These are phyloP conservation scores for Venusia cambrica DNA, from an alignment of 2,888 invertebrate genomes.

Conservation along the genomic window DNA sequence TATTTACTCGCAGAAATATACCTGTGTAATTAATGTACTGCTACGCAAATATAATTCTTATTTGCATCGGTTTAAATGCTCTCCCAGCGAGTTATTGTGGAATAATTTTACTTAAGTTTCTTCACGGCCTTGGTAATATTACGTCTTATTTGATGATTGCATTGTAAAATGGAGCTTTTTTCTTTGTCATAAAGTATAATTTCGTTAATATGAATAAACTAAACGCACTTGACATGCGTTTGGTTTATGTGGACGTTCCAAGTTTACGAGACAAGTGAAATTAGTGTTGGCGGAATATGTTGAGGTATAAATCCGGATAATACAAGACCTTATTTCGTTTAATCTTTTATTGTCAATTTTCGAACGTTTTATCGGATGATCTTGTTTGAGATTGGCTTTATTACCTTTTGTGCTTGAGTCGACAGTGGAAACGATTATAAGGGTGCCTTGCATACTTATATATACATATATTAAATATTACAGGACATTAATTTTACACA, in stretches of 20 bases:
- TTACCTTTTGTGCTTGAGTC: not conserved
- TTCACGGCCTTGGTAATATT: conserved; percentile 25
- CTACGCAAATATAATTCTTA: conserved; percentile 21
- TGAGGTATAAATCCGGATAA: conserved; percentile 20
- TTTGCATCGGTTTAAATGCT: conserved; percentile 21
- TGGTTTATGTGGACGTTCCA: conserved; percentile 43
- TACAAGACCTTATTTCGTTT: conserved; percentile 17
- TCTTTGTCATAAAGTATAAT: conserved; percentile 9
- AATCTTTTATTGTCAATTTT: conserved; percentile 19
- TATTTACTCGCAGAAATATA: conserved; percentile 17
- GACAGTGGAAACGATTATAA: no score
- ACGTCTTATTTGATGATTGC: conserved; percentile 18
- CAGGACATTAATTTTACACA: no score
- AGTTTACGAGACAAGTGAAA: conserved; percentile 42
- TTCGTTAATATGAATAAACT: conserved; percentile 9
- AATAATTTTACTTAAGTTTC: conserved; percentile 25
- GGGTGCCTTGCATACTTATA: no score
- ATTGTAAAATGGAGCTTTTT: conserved; percentile 25
- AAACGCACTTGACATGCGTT: conserved; percentile 33
- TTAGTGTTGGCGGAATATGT: conserved; percentile 33
- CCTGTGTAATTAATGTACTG: conserved; percentile 18
- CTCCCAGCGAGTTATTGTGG: conserved; percentile 20
- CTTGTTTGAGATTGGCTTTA: conserved; percentile 8
- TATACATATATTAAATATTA: no score
- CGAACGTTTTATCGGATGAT: conserved; percentile 15